Base-by-base conservation (phyloP, 2,113 vertebrate species). In the Illadopsis cleaveri region DNA sequence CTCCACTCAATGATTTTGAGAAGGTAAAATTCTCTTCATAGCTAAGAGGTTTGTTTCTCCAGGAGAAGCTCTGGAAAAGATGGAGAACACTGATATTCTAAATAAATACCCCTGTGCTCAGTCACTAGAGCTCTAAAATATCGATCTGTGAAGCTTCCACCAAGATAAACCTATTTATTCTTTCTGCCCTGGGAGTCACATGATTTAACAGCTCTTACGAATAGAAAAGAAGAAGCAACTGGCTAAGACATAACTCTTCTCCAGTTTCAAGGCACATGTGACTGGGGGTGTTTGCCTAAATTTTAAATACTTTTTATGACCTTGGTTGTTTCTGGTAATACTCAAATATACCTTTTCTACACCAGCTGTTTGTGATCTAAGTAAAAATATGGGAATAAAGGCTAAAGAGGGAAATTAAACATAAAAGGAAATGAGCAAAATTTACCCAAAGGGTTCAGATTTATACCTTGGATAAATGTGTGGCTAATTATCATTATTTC, bases 251-350 rank as follows among this genome's bases (percentile, higher is more conserved):
- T 44, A 76, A 50, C 13, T 54, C 42, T 58, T 77, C 45, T 66
- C 22, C 35, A 48, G 10, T 65, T 57, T 86, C 54, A 83, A 89
- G 37, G 14, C 17, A 40, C 10, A 25, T 9, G 20, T 17, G 38
- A 11, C n/a, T 64, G 38, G 11, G 2, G 0, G 1, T 3, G 61
- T 71, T n/a, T 17, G 1, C 53, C 30, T 78, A 72, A n/a, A 64
- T 72, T 83, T 89, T 51, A 37, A 54, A 35, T 50, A 37, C 28
- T 50, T 80, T 71, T 76, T 77, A 42, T 75, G 7, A 50, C 21
- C n/a, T 64, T 81, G 3, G 1, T 60, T 92, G 7, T 64, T 95
- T 69, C 37, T 80, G 81, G 28, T 60, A 78, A 47, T 77, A 73
- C 5, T 72, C 27, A 60, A 14, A 5, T 60, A 44, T 40, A 48